phyloP scores from a whole-genome alignment of 2,888 invertebrate species.

The Agrotis clavis region DNA sequence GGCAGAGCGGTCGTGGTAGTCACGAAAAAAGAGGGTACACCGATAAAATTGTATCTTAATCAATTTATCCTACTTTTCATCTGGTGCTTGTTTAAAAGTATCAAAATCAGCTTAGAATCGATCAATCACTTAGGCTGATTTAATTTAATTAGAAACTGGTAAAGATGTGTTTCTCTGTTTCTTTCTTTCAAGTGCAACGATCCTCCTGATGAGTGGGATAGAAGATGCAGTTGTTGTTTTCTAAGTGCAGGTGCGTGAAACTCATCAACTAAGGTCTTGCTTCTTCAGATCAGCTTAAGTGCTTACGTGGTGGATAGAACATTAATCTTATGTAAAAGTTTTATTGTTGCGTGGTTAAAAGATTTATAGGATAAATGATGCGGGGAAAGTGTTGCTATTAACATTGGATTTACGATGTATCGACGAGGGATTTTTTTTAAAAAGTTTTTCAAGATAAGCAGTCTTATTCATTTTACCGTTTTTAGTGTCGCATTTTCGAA shows the following conservation, averaged over 20 bases:
- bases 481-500: too few relatives aligned
- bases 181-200: neutral
- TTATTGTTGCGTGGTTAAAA: slow-evolving; percentile 19
- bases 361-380: slow-evolving; percentile 21
- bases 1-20: too few relatives aligned
- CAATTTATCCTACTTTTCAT: slow-evolving; percentile 22
- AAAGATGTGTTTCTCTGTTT: slow-evolving; percentile 6
- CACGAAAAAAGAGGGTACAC: slow-evolving; percentile 26
- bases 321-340: slow-evolving; percentile 23
- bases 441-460: too few relatives aligned
- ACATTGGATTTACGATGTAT: neutral
- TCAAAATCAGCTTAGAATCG: slow-evolving; percentile 23
- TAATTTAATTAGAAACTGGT: slow-evolving; percentile 42
- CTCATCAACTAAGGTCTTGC: slow-evolving; percentile 36
- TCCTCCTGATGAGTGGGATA: neutral
- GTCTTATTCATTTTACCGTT: too few relatives aligned
- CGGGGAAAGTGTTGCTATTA: neutral
- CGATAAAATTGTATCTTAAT: slow-evolving; percentile 23
- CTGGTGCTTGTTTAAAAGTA: neutral
- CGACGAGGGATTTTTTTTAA: neutral
- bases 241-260: slow-evolving; percentile 38
- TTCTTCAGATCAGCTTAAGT: slow-evolving; percentile 25
- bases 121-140: slow-evolving; percentile 37
- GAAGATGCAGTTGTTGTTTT: slow-evolving; percentile 30
- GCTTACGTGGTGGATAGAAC: slow-evolving; percentile 11